Evolutionary conservation across 2,888 invertebrate genomes (phyloP), one percentile per base, ranked within the genome.

Genomic region (Rhamphomyia laevipes): DNA sequence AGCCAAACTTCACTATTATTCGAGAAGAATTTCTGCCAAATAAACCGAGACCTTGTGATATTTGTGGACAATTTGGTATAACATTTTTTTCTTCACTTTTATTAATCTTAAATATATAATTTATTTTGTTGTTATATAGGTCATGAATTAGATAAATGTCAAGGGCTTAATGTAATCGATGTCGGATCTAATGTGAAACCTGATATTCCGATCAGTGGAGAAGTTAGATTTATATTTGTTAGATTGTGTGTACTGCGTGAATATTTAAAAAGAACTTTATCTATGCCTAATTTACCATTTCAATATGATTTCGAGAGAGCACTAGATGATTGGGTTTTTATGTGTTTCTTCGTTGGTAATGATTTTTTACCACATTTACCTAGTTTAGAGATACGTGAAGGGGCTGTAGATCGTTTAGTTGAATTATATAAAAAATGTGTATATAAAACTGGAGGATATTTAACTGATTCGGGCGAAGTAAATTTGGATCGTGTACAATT

Each of bases 321-420:
- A 0, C 68, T 99, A 15, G 99, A 99, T 65, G 99, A 99, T 72
- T 99, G 97, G 97, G 97, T 86, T 6, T 84, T 84, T 63, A 95
- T 99, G 93, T 99, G 99, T 66, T 99, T 99, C 74, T 99, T 99
- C 71, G 96, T 97, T 46, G 99, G 99, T 44, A 99, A 99, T 65
- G 99, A 99, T 73, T 99, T 99, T 67, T 70, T 99, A 59, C 99
- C 99, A 0, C 99, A 99, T 75, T 75, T 99, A 56, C 99, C 99
- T 5, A 95, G 95, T 46, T 73, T 99, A 58, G 97, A 99, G 77
- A 99, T 99, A 63, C 77, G 95, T 44, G 96, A 97, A 73, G 89
- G 88, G 0, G 96, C 99, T 0, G 95, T 99, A 44, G 97, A 99
- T 70, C 75, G 95, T 47, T 77, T 99, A 16, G 85, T 99, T 7